Conservation (phyloP, 2,888 invertebrate species). For the Podabrus alpinus region DNA sequence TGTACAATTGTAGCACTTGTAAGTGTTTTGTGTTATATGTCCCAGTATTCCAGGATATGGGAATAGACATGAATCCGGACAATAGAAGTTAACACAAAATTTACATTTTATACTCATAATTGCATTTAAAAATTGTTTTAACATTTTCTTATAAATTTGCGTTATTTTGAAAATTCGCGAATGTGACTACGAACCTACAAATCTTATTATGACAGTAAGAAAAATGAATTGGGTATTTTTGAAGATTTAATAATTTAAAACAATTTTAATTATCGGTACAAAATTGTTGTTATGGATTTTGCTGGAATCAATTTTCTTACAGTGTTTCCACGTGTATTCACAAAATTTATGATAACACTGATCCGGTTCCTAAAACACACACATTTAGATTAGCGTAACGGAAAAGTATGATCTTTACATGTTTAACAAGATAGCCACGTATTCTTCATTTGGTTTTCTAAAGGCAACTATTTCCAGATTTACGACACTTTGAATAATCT, state of each 20-base stretch:
- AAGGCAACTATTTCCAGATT: conserved; percentile 58
- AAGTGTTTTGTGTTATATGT: no score
- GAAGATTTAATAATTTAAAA: not conserved
- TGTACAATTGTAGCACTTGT: no score
- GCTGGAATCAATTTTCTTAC: not conserved
- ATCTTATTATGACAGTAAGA: no score
- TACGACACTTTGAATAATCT: conserved; percentile 3
- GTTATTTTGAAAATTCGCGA: no score
- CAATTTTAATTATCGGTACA: not conserved
- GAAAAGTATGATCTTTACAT: conserved; percentile 49
- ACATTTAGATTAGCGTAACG: not conserved
- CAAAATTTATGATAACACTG: not conserved
- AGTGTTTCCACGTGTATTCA: not conserved
- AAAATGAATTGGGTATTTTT: not conserved
- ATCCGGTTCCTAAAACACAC: not conserved
- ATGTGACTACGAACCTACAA: no score
- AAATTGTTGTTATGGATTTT: not conserved
- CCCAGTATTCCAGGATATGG: no score
- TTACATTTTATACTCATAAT: no score
- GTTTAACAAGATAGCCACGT: conserved; percentile 61
- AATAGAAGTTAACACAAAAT: no score
- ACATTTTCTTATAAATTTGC: no score
- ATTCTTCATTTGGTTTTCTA: conserved; percentile 57
- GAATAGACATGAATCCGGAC: no score
- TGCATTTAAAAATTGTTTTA: no score